Percentiles rank a stretch among this genome's conserved stretches.
Conservation (phyloP, 2,888 invertebrate genomes). For the Branchipolynoe longqiensis region DNA sequence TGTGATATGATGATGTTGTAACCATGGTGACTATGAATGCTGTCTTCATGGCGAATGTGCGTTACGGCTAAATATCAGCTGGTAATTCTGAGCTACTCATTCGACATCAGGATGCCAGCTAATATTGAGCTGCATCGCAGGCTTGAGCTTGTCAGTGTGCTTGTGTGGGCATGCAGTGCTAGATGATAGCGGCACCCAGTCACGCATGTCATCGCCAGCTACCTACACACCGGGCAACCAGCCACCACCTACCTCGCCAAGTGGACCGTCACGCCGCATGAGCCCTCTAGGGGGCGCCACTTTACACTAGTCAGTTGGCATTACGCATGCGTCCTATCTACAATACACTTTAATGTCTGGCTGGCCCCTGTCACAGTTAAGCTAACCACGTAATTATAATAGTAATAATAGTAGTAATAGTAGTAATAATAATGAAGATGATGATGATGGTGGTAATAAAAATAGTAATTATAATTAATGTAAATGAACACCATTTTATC, state of each 20-base stretch:
- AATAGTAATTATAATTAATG: too few relatives aligned
- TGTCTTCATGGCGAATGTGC: constrained; percentile 47
- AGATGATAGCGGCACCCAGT: constrained; percentile 11
- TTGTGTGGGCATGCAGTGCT: constrained; percentile 54
- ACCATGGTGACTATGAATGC: constrained; percentile 50
- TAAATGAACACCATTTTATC: constrained; percentile 18
- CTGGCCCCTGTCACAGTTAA: too few relatives aligned
- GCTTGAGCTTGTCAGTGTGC: constrained; percentile 57
- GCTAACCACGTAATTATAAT: too few relatives aligned
- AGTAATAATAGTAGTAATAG: too few relatives aligned
- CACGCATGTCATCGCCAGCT: background rate
- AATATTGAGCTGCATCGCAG: constrained; percentile 73
- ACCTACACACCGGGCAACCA: background rate
- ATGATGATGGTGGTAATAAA: too few relatives aligned
- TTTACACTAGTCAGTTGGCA: too few relatives aligned
- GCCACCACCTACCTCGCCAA: background rate
- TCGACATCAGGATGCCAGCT: constrained; percentile 77
- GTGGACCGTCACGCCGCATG: too few relatives aligned
- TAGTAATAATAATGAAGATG: too few relatives aligned
- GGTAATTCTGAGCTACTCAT: constrained; percentile 89
- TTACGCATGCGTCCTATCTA: too few relatives aligned
- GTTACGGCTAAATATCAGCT: constrained; percentile 95
- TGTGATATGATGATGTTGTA: constrained; percentile 52
- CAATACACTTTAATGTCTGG: too few relatives aligned
- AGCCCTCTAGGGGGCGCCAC: constrained; percentile 27